Conservation (phyloP, 2,888 invertebrate genomes). For the Apotomis capreana region DNA sequence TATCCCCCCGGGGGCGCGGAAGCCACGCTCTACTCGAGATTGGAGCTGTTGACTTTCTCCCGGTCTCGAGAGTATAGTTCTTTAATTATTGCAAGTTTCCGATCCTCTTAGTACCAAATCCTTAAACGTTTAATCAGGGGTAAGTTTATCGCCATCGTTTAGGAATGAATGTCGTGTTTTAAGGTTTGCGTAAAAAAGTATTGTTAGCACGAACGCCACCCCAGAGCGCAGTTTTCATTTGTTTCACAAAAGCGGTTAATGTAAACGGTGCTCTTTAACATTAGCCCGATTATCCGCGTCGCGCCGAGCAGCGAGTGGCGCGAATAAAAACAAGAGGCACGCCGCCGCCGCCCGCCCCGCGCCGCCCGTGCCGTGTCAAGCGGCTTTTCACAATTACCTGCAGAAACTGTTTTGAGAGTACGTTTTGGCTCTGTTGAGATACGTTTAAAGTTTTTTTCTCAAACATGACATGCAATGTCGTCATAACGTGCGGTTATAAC, state of each 20-base stretch:
- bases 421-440: no score
- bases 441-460: no score
- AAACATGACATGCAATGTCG: no score
- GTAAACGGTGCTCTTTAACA: slow-evolving; percentile 71
- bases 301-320: slow-evolving; percentile 42
- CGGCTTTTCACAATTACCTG: slow-evolving; percentile 4
- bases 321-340: slow-evolving; percentile 35
- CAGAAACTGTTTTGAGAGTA: slow-evolving; percentile 1
- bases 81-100: slow-evolving; percentile 25
- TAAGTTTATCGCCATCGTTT: slow-evolving; percentile 16
- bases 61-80: slow-evolving; percentile 10
- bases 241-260: slow-evolving; percentile 74
- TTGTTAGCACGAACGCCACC: slow-evolving; percentile 60
- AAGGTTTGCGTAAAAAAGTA: slow-evolving; percentile 52
- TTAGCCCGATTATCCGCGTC: slow-evolving; percentile 70
- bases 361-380: slow-evolving; percentile 12
- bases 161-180: slow-evolving; percentile 28
- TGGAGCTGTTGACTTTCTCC: slow-evolving; percentile 30
- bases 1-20: slow-evolving; percentile 32
- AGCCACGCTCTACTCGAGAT: slow-evolving; percentile 24
- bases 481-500: no score
- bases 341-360: background rate
- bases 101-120: background rate
- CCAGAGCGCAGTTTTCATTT: slow-evolving; percentile 72
- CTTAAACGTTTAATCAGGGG: background rate